Evolutionary conservation across 37 sponge, comb jelly and placozoan genomes (phyloP), one percentile per base, ranked within the genome.

Genomic region (Tethya wilhelma): DNA sequence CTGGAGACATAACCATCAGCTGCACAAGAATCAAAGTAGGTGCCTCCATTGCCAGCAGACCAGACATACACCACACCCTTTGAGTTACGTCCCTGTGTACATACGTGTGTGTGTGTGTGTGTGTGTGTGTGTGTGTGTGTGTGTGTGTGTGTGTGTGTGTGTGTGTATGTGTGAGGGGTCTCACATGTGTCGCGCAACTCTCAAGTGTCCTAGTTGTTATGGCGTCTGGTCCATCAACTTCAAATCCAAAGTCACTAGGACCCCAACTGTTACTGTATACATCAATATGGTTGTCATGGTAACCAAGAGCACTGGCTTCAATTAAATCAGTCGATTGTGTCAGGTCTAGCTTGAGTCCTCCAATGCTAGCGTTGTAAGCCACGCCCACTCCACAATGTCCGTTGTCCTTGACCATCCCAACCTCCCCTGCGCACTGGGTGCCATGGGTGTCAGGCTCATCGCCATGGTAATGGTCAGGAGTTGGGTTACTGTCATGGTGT

Each of bases 11-110:
- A 98, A 34, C 98, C 98, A 78, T 98, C 98, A 53, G 93, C 92
- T 46, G 88, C 93, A 67, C 98, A 98, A 26, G 85, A 87, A 68
- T 98, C 98, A 38, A 46, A 66, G n/a, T 85, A 59, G 14, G 37
- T 38, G 34, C 98, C 98, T 11, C 98, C 98, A 86, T 98, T 98
- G 0, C 98, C 98, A 75, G 93, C 91, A 23, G 98, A 93, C 93
- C 95, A 98, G 59, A 97, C 90, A 56, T 83, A 97, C 31, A 97
- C 87, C 33, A 79, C 81, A 8, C 98, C 98, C 33, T 78, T 80
- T 0, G 93, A 89, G 55, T 67, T 38, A 22, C 98, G 86, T 39
- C 98, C 98, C 91, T 89, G 20, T 29, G 38, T 2, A 1, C 19
- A 59, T 4, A 62, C n/a, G n/a, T 49, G 17, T 19, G 17, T 11